Base-by-base conservation (phyloP, 2,113 vertebrate genomes). In the Athene cunicularia region DNA sequence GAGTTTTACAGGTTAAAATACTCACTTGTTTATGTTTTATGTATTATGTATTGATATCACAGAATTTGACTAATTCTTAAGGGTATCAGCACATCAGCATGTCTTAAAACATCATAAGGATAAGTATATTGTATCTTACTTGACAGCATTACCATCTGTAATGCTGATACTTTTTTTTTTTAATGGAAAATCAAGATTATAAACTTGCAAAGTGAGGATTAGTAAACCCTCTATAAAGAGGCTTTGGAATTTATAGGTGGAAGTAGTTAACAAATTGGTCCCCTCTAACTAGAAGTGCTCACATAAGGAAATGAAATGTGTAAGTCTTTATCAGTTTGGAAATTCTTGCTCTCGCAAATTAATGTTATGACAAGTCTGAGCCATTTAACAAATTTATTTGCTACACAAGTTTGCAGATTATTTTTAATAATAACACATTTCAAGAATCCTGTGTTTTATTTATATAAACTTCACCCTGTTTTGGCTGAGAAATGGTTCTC, bases 1-100 rank as follows among this genome's bases (percentile, higher is more conserved):
- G 99, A 96, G 98, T 99, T 91, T 90, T 99, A 76, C 98, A 99
- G 99, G 99, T 99, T 90, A n/a, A 83, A 39, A 52, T 83, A 27
- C 32, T 92, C 86, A 21, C 35, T 79, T 82, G 27, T 92, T 88
- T 33, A 18, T 41, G 30, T 71, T 96, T 93, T 72, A 4, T 39
- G 23, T 81, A 8, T 93, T 72, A 4, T 39, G 23, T 81, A 8
- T 55, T 60, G 30, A 7, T 88, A n/a, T 24, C 33, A 2, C 71
- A 50, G 53, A 76, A 62, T 33, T 72, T 27, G 37, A 8, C 7
- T 75, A 11, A 49, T 43, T 73, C 6, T 62, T 35, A 45, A 33
- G 27, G 26, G 28, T 76, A 33, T 49, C 30, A 52, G 53, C 12
- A 4, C 28, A 23, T 66, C 24, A 81, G 23, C 12, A 20, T 32